These are phyloP conservation scores for Drosophila guanche DNA, from an alignment of 1,140 invertebrate species.

Conservation along the genomic window DNA sequence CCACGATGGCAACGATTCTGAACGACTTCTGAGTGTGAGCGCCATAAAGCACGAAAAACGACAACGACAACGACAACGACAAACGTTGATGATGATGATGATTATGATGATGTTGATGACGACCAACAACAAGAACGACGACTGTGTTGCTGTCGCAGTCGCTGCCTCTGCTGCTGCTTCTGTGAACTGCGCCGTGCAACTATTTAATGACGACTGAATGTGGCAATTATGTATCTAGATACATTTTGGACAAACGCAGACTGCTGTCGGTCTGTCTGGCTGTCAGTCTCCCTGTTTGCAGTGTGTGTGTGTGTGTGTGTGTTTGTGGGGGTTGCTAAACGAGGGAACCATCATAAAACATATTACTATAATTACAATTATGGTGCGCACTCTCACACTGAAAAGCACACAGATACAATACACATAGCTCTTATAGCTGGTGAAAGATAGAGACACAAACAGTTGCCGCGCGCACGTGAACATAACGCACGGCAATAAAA, in stretches of 20 bases:
- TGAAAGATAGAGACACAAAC: slow-evolving; percentile 53
- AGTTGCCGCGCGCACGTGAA: slow-evolving; percentile 66
- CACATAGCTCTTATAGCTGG: not conserved
- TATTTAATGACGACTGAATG: slow-evolving; percentile 84
- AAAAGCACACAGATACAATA: slow-evolving; percentile 12
- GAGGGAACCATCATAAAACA: slow-evolving; percentile 80
- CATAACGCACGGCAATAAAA: slow-evolving; percentile 75
- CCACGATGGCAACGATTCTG: slow-evolving; percentile 75
- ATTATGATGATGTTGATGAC: slow-evolving; percentile 7
- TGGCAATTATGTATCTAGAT: slow-evolving; percentile 84
- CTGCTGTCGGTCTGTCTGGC: slow-evolving; percentile 43
- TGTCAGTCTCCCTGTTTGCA: not conserved
- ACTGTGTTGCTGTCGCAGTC: slow-evolving; percentile 30
- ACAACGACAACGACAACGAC: slow-evolving; percentile 13
- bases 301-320: slow-evolving; percentile 27
- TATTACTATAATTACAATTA: slow-evolving; percentile 83
- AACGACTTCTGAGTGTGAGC: slow-evolving; percentile 74
- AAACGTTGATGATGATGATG: slow-evolving; percentile 1
- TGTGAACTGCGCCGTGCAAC: slow-evolving; percentile 83
- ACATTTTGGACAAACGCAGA: slow-evolving; percentile 80
- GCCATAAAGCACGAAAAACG: slow-evolving; percentile 76
- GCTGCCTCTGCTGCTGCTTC: slow-evolving; percentile 25
- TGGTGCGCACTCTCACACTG: slow-evolving; percentile 58
- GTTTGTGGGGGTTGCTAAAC: slow-evolving; percentile 75
- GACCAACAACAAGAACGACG: slow-evolving; percentile 27